phyloP scores from a whole-genome alignment of 2,113 vertebrate genomes.

The Sakesphorus luctuosus region DNA sequence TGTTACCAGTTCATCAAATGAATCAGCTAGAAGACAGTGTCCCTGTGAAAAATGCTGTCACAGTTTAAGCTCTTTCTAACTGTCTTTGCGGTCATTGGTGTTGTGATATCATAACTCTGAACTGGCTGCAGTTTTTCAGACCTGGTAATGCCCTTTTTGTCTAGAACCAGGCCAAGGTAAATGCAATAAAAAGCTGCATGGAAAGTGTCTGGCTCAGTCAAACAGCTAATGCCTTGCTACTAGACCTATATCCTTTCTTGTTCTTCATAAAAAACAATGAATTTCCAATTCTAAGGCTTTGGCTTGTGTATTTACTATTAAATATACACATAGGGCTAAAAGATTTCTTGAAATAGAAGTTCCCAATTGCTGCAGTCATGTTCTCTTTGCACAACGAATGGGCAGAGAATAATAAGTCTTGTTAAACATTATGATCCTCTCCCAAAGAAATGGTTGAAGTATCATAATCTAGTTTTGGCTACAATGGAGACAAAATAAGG shows the following conservation, averaged over 20 bases:
- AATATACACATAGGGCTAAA: neutral
- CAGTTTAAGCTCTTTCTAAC: neutral
- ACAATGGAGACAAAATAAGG: neutral
- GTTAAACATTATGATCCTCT: neutral
- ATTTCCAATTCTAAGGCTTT: neutral
- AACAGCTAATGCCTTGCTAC: neutral
- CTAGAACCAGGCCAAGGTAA: neutral
- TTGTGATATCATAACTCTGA: neutral
- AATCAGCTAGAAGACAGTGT: neutral
- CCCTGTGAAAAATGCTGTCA: neutral
- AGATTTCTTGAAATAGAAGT: neutral
- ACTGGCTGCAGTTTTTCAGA: neutral
- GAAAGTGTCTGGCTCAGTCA: neutral
- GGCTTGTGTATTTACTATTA: neutral
- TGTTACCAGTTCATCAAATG: neutral
- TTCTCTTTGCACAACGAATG: rapidly evolving
- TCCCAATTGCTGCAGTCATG: neutral
- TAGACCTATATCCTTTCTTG: neutral
- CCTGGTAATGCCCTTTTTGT: neutral
- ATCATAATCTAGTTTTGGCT: neutral
- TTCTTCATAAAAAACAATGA: neutral
- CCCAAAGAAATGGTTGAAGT: neutral
- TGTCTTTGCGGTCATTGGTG: neutral
- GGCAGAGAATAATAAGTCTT: neutral
- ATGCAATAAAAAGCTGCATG: neutral